Evolutionary conservation across 2,113 vertebrate species (phyloP), one percentile per base, ranked within the genome.

Genomic region (Atherinomorus stipes): DNA sequence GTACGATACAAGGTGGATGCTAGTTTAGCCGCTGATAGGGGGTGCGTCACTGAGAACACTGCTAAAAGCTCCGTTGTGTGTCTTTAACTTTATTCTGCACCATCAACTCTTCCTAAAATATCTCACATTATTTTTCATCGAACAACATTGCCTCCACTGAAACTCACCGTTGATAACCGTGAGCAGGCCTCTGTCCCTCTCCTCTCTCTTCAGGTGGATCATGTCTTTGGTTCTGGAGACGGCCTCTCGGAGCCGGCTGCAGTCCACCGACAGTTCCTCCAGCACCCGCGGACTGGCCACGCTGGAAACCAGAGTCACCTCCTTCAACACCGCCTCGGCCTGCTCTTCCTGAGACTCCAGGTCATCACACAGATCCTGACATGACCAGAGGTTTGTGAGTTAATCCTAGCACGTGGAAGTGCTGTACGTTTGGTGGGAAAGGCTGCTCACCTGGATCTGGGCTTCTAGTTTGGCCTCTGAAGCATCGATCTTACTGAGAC

Each of bases 151-250:
- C 44, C 18, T 16, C 13, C 18, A 8, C 16, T 44, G 25, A 44
- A 26, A 7, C 19, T 26, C 28, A 98, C 97, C 94, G 63, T 90
- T 89, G 64, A 98, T 57, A 22, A 95, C 91, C 53, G 88, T 91
- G 0, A 94, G 90, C 25, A 96, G 92, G 56, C 95, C 95, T 70
- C 95, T 94, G 84, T 96, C 95, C 78, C 93, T 85, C 65, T 95
- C 93, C n/a, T 95, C 94, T 68, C 93, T 96, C 88, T 96, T 97
- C 62, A 95, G 93, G 66, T 92, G 93, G 82, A 98, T 96, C 80
- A 96, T 87, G 66, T 95, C 93, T 57, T 86, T 95, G 85, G 96
- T 93, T 69, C 92, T 93, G 5, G 88, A 66, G 49, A 97, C 92
- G 50, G 79, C 86, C 7, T 93, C 90, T 50, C 50, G 84, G 18